phyloP scores from a whole-genome alignment of 92 coral and sea anemone species.

The Blastomussa wellsi region DNA sequence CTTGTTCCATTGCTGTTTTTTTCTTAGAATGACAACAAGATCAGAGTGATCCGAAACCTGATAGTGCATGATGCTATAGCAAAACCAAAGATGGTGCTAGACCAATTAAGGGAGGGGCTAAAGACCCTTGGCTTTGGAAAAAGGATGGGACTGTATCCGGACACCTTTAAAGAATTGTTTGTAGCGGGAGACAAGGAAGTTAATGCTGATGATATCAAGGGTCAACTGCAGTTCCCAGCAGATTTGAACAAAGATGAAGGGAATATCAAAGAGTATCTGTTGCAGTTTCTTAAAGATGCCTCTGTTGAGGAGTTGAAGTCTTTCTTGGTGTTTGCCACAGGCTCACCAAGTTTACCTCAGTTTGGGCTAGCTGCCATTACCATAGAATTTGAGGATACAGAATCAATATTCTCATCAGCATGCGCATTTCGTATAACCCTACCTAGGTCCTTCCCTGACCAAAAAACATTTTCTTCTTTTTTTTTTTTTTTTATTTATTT shows the following conservation, averaged over 20 bases:
- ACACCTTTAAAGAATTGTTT: constrained; percentile 49
- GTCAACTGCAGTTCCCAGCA: constrained; percentile 54
- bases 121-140: constrained; percentile 60
- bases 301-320: constrained; percentile 45
- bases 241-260: constrained; percentile 53
- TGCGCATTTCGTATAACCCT: too few relatives aligned
- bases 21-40: constrained; percentile 67
- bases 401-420: constrained; percentile 59
- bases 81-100: constrained; percentile 62
- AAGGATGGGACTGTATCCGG: constrained; percentile 60
- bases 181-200: constrained; percentile 59
- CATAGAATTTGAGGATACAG: constrained; percentile 49
- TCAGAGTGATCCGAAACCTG: constrained; percentile 50
- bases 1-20: constrained; percentile 8
- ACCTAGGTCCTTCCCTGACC: too few relatives aligned
- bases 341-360: constrained; percentile 57
- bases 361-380: constrained; percentile 59
- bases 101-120: constrained; percentile 60
- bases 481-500: too few relatives aligned
- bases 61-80: constrained; percentile 64
- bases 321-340: constrained; percentile 61
- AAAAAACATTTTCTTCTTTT: too few relatives aligned
- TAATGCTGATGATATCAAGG: constrained; percentile 43
- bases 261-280: constrained; percentile 47
- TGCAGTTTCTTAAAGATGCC: constrained; percentile 57